Evolutionary conservation across 2,888 invertebrate genomes (phyloP).

Genomic region (Ptilodon capucinus): DNA sequence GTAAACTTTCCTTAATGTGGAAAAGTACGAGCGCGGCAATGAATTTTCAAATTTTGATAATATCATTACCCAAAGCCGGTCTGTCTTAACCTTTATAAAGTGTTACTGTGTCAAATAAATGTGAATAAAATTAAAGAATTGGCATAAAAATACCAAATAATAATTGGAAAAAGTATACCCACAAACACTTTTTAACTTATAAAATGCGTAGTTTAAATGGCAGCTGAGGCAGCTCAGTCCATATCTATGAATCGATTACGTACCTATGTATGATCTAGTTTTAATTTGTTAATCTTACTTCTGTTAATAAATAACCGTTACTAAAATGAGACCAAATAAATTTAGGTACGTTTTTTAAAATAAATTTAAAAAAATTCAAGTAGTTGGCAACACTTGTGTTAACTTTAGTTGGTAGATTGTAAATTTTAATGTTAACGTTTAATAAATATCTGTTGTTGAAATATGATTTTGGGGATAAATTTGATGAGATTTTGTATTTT

Average conservation of each 20-base stretch:
- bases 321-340: slow-evolving; percentile 82
- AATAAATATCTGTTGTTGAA: slow-evolving; percentile 53
- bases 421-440: slow-evolving; percentile 74
- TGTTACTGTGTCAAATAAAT: no score
- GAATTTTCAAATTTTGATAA: no score
- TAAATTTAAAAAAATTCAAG: slow-evolving; percentile 44
- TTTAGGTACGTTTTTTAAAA: slow-evolving; percentile 69
- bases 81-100: no score
- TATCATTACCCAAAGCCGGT: no score
- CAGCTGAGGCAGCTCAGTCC: slow-evolving; percentile 2
- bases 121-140: background rate
- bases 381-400: slow-evolving; percentile 64
- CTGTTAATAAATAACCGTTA: slow-evolving; percentile 66
- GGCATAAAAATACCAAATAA: no score
- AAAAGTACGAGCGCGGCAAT: no score
- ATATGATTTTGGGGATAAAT: slow-evolving; percentile 41
- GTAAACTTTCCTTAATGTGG: no score
- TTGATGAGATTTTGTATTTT: slow-evolving; percentile 23
- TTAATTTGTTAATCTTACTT: slow-evolving; percentile 44
- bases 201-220: background rate
- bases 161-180: background rate
- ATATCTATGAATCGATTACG: slow-evolving; percentile 18
- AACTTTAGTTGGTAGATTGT: slow-evolving; percentile 70
- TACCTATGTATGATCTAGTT: slow-evolving; percentile 27
- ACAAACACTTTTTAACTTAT: slow-evolving; percentile 2